Percentiles rank a stretch among this genome's conserved stretches.
These are phyloP conservation scores for Thecocarcelia acutangulata DNA, from an alignment of 2,888 invertebrate species.

Conservation along the genomic window DNA sequence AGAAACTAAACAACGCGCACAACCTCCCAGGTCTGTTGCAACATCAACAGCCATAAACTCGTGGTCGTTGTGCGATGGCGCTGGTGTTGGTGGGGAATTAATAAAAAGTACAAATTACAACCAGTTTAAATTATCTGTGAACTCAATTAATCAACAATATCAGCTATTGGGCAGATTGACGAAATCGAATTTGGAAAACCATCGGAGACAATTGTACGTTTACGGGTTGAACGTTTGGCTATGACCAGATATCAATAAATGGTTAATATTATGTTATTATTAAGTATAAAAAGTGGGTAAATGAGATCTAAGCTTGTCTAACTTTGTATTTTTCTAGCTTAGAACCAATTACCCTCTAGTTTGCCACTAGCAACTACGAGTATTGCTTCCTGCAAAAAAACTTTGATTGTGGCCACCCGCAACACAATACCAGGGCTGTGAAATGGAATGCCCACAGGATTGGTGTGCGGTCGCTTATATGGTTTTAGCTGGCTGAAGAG, in stretches of 20 bases:
- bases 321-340: too few relatives aligned
- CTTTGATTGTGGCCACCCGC: too few relatives aligned
- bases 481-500: too few relatives aligned
- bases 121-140: conserved; percentile 26
- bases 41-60: conserved; percentile 68
- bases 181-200: conserved; percentile 72
- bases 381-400: too few relatives aligned
- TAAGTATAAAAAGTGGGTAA: too few relatives aligned
- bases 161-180: conserved; percentile 73
- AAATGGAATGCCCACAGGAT: too few relatives aligned
- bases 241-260: conserved; percentile 77
- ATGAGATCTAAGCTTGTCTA: too few relatives aligned
- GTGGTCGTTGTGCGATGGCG: conserved; percentile 56
- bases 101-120: conserved; percentile 43
- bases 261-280: too few relatives aligned
- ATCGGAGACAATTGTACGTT: conserved; percentile 67
- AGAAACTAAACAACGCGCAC: conserved; percentile 53
- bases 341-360: too few relatives aligned
- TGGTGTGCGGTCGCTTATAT: too few relatives aligned
- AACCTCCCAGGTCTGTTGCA: conserved; percentile 53
- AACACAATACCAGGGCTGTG: too few relatives aligned
- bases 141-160: conserved; percentile 71
- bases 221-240: conserved; percentile 72
- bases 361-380: too few relatives aligned
- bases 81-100: conserved; percentile 23